phyloP scores from a whole-genome alignment of 1,140 invertebrate genomes.

The Semibalanus balanoides region DNA sequence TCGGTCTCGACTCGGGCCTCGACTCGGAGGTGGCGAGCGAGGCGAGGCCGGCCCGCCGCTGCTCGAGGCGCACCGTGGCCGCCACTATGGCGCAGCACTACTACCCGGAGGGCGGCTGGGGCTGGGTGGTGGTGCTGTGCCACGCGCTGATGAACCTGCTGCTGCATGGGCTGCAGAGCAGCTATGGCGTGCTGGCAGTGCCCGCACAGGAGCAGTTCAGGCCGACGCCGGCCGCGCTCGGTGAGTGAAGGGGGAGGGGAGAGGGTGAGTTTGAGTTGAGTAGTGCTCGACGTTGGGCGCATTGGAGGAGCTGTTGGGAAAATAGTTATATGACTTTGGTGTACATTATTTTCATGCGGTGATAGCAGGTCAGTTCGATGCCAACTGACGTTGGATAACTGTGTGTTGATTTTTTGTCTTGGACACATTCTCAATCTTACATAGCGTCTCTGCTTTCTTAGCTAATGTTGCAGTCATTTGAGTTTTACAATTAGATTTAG shows the following conservation, averaged over 20 bases:
- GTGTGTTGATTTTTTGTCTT: no score
- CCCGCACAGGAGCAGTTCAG: constrained; percentile 36
- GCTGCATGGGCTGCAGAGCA: constrained; percentile 44
- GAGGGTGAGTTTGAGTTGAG: no score
- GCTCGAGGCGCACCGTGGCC: neutral
- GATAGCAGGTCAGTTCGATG: no score
- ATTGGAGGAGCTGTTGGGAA: no score
- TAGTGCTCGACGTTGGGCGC: no score
- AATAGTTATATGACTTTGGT: no score
- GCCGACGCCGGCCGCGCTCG: neutral
- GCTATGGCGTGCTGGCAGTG: constrained; percentile 40
- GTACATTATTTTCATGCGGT: no score
- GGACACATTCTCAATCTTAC: no score
- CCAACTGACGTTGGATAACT: no score
- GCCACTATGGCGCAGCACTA: constrained; percentile 51
- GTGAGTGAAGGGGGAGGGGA: neutral
- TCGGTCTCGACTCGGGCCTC: neutral
- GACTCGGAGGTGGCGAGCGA: constrained; percentile 12
- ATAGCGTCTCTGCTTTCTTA: no score
- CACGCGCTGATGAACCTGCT: constrained; percentile 45
- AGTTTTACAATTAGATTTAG: no score
- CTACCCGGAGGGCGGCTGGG: constrained; percentile 60
- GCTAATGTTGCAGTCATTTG: no score
- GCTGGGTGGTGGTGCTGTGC: constrained; percentile 47
- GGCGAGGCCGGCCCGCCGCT: neutral